Conservation (phyloP, 92 coral and sea anemone species). For the Micromussa lordhowensis region DNA sequence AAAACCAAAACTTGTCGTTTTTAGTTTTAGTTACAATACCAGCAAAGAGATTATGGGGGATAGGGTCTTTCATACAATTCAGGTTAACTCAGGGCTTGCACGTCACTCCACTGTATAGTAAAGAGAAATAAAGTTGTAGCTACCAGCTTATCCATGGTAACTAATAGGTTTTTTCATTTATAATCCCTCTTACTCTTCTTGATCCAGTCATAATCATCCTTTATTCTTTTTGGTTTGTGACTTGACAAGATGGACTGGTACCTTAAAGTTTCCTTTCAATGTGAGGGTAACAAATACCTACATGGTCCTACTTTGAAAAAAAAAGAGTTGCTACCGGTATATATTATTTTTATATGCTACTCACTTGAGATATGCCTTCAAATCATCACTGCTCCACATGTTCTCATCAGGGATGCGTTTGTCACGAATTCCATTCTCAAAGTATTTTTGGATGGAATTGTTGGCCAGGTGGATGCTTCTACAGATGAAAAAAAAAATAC, state of each 20-base stretch:
- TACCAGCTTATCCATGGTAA: no score
- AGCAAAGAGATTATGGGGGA: not conserved
- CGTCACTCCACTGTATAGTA: no score
- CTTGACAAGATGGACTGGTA: not conserved
- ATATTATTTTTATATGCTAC: not conserved
- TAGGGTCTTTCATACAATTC: not conserved
- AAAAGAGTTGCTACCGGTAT: no score
- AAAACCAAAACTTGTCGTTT: no score
- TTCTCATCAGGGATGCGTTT: slow-evolving; percentile 92
- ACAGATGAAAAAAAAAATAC: not conserved
- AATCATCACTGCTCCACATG: slow-evolving; percentile 98
- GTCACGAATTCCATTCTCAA: slow-evolving; percentile 88
- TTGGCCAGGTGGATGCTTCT: slow-evolving; percentile 98
- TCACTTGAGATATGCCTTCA: slow-evolving; percentile 85
- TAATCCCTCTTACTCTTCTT: no score
- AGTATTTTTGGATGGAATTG: slow-evolving; percentile 96
- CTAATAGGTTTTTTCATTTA: no score
- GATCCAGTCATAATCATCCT: not conserved
- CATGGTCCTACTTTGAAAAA: no score
- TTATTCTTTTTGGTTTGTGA: no score
- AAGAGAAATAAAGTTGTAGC: no score
- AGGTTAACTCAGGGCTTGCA: not conserved
- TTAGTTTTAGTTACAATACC: no score
- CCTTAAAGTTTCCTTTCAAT: not conserved
- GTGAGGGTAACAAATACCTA: no score